Evolutionary conservation across 2,797 vertebrate species (phyloP).

Genomic region (Pangasius mekongensis): DNA sequence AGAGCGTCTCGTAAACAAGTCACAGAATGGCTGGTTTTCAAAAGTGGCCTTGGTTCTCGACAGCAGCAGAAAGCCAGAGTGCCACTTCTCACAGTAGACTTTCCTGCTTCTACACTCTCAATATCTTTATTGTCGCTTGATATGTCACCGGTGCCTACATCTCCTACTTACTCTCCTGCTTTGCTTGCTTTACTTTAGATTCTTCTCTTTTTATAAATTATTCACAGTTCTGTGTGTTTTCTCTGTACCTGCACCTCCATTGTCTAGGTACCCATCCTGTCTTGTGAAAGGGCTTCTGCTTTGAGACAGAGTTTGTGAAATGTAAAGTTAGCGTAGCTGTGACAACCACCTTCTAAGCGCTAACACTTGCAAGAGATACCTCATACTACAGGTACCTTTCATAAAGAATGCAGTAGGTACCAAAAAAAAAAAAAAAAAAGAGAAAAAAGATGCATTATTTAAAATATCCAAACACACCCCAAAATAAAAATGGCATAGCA

Average conservation of each 20-base stretch:
- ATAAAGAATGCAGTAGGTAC: slow-evolving; percentile 67
- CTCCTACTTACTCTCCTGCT: slow-evolving; percentile 81
- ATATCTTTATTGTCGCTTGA: slow-evolving; percentile 83
- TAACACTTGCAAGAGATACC: slow-evolving; percentile 81
- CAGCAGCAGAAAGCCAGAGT: slow-evolving; percentile 79
- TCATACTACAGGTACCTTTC: slow-evolving; percentile 77
- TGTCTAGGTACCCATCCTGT: slow-evolving; percentile 78
- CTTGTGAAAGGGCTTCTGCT: slow-evolving; percentile 78
- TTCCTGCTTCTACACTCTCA: slow-evolving; percentile 68
- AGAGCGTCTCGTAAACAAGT: slow-evolving; percentile 82
- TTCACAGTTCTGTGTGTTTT: slow-evolving; percentile 79
- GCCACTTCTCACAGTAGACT: slow-evolving; percentile 63
- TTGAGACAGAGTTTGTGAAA: slow-evolving; percentile 85
- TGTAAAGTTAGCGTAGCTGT: slow-evolving; percentile 82
- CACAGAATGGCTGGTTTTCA: slow-evolving; percentile 77
- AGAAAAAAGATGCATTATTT: slow-evolving; percentile 60
- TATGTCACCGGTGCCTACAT: slow-evolving; percentile 84
- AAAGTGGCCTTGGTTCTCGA: slow-evolving; percentile 75
- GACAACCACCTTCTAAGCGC: slow-evolving; percentile 84
- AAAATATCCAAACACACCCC: slow-evolving; percentile 59
- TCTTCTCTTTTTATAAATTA: slow-evolving; percentile 80
- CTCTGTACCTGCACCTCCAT: slow-evolving; percentile 78
- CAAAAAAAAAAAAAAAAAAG: slow-evolving; percentile 62
- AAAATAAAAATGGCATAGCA: slow-evolving; percentile 65
- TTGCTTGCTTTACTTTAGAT: slow-evolving; percentile 84